phyloP scores from a whole-genome alignment of 2,113 vertebrate species.

The Siphamia tubifer region DNA sequence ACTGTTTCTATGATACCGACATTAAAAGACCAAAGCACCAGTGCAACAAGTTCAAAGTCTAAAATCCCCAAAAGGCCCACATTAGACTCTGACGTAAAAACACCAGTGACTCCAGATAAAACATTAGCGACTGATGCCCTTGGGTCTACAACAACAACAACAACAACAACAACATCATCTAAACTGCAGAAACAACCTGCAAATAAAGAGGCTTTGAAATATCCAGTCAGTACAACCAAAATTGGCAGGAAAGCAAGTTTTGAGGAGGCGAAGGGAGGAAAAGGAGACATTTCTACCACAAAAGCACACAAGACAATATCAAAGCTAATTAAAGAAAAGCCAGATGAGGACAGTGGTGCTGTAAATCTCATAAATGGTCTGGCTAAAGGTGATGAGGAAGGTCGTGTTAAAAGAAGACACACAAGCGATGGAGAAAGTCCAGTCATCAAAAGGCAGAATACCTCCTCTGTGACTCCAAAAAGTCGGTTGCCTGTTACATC shows the following conservation, averaged over 20 bases:
- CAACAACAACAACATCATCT: background rate
- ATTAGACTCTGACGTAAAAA: conserved; percentile 60
- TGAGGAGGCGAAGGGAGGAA: conserved; percentile 46
- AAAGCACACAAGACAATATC: conserved; percentile 27
- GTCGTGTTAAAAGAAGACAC: background rate
- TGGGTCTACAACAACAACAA: background rate
- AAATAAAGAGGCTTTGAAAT: conserved; percentile 54
- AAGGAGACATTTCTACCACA: conserved; percentile 40
- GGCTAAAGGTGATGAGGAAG: conserved; percentile 27
- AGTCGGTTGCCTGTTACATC: conserved; percentile 61
- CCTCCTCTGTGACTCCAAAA: conserved; percentile 20
- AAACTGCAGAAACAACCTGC: conserved; percentile 46
- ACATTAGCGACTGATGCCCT: background rate
- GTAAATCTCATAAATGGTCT: conserved; percentile 34
- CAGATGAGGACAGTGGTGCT: conserved; percentile 9
- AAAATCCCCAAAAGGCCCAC: conserved; percentile 73
- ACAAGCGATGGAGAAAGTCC: conserved; percentile 14
- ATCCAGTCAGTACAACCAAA: conserved; percentile 4
- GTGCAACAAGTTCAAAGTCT: conserved; percentile 44
- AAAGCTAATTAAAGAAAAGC: conserved; percentile 31
- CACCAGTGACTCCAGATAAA: conserved; percentile 51
- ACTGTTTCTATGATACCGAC: conserved; percentile 35
- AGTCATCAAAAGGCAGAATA: conserved; percentile 43
- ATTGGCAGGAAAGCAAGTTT: conserved; percentile 30
- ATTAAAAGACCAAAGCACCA: conserved; percentile 50